phyloP scores from a whole-genome alignment of 2,888 invertebrate species.

The Unio delphinus region DNA sequence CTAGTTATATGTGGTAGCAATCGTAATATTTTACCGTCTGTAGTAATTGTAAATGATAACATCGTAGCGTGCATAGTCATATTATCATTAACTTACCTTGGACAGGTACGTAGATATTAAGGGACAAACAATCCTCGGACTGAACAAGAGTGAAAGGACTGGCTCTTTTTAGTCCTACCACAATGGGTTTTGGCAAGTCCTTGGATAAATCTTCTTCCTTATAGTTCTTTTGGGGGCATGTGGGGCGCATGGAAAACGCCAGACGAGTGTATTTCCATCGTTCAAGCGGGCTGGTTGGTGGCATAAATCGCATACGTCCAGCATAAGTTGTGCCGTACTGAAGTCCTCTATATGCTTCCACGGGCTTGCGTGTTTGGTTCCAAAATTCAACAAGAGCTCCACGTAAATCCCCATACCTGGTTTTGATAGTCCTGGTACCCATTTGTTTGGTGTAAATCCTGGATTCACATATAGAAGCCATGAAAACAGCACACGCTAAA shows the following conservation, averaged over 20 bases:
- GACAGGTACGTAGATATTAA: constrained; percentile 93
- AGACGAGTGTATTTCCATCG: constrained; percentile 85
- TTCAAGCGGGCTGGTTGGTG: constrained; percentile 91
- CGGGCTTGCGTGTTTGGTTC: constrained; percentile 73
- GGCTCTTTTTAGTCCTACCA: constrained; percentile 89
- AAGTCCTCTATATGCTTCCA: constrained; percentile 90
- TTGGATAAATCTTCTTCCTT: constrained; percentile 79
- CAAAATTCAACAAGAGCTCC: constrained; percentile 73
- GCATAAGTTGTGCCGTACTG: constrained; percentile 94
- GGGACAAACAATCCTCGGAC: constrained; percentile 96
- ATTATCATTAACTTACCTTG: no score
- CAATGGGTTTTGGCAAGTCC: constrained; percentile 88
- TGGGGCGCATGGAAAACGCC: constrained; percentile 79
- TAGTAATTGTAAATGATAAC: no score
- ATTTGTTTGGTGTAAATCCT: background rate
- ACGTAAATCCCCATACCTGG: constrained; percentile 87
- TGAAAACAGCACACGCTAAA: no score
- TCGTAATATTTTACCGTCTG: no score
- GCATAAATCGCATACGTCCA: constrained; percentile 93
- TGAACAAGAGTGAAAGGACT: constrained; percentile 82
- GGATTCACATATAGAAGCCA: no score
- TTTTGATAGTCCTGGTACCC: constrained; percentile 78
- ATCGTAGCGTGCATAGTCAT: no score
- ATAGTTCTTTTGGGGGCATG: constrained; percentile 89
- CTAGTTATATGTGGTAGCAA: no score